These are phyloP conservation scores for Junonia oenone DNA, from an alignment of 2,888 invertebrate genomes.

Conservation along the genomic window DNA sequence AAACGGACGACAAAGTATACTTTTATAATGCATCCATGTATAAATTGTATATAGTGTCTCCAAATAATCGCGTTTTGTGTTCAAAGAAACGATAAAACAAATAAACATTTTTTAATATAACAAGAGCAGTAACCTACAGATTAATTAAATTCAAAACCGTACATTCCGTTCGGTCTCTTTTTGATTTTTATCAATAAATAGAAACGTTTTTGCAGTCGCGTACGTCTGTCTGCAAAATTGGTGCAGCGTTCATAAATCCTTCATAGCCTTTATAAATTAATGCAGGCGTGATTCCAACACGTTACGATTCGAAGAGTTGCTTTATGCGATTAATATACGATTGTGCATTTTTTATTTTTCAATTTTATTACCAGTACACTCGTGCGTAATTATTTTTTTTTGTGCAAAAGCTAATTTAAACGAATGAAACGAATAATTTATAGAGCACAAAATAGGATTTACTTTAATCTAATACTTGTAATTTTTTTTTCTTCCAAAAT, in stretches of 20 bases:
- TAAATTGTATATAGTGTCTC: too few species aligned
- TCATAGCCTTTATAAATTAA: constrained; percentile 31
- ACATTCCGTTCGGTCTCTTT: not conserved
- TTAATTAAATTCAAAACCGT: not conserved
- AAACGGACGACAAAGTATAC: too few species aligned
- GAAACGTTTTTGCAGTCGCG: constrained; percentile 19
- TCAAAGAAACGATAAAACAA: too few species aligned
- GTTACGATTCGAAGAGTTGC: constrained; percentile 26
- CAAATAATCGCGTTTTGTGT: too few species aligned
- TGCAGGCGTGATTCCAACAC: constrained; percentile 28
- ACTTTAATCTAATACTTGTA: too few species aligned
- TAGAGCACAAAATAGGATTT: not conserved
- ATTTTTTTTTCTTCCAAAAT: too few species aligned
- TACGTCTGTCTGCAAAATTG: constrained; percentile 28
- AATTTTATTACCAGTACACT: constrained; percentile 6
- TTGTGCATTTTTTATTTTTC: constrained; percentile 24
- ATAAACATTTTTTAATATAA: too few species aligned
- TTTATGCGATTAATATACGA: constrained; percentile 27
- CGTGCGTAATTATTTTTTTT: not conserved
- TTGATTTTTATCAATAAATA: constrained; percentile 11
- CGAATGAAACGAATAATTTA: not conserved
- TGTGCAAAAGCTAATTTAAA: not conserved
- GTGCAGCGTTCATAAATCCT: constrained; percentile 31
- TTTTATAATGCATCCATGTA: too few species aligned
- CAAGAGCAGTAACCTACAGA: too few species aligned